A percentile compares a stretch with the other conserved stretches of the same genome.
These are phyloP conservation scores for Tokudaia muenninki DNA, from an alignment of 2,797 vertebrate genomes.

Conservation along the genomic window DNA sequence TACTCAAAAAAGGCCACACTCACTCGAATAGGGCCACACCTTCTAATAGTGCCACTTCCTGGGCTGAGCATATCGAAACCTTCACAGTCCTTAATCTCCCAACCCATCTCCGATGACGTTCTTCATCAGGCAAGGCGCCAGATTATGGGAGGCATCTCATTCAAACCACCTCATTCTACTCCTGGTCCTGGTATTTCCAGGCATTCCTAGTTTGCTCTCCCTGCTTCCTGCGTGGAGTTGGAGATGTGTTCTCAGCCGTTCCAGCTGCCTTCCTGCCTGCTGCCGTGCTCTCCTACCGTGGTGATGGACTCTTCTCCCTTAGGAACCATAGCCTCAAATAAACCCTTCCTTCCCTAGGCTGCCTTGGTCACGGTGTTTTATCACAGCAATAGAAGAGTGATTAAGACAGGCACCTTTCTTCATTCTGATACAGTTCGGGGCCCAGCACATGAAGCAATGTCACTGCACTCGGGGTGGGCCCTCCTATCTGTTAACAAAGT, in stretches of 20 bases:
- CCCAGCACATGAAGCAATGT: not conserved
- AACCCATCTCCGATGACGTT: not conserved
- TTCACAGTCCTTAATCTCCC: not conserved
- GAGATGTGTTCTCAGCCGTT: too few relatives aligned
- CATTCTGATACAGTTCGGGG: not conserved
- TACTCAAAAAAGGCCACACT: not conserved
- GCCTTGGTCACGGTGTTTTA: too few relatives aligned
- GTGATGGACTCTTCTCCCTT: not conserved
- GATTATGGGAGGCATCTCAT: too few relatives aligned
- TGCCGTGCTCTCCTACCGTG: too few relatives aligned
- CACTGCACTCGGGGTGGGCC: too few relatives aligned
- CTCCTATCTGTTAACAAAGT: not conserved
- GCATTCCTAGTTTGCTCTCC: not conserved
- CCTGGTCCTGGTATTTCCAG: too few relatives aligned
- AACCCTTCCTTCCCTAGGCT: not conserved
- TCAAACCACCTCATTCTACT: not conserved
- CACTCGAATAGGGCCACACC: not conserved
- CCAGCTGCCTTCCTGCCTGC: not conserved
- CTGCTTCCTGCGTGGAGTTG: not conserved
- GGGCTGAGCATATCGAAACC: not conserved
- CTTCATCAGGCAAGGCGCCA: not conserved
- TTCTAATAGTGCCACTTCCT: not conserved
- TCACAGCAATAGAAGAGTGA: not conserved
- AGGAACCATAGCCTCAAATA: not conserved
- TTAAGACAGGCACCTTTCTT: not conserved